Percentiles rank a stretch among this genome's conserved stretches.
These are phyloP conservation scores for Hydropsyche tenuis DNA, from an alignment of 1,140 invertebrate species.

Conservation along the genomic window DNA sequence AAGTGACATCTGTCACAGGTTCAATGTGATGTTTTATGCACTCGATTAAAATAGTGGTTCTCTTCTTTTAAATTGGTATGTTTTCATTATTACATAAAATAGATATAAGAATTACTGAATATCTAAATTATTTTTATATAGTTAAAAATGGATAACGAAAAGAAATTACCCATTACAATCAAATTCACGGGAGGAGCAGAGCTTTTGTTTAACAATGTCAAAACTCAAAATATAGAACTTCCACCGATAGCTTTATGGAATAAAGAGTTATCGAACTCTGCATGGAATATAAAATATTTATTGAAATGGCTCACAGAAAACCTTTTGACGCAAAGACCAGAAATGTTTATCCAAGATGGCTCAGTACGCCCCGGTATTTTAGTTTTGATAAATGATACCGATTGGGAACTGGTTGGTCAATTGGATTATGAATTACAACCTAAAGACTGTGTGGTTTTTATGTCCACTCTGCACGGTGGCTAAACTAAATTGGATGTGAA, in stretches of 20 bases:
- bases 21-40: no score
- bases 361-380: slow-evolving; percentile 88
- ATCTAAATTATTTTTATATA: not conserved
- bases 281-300: slow-evolving; percentile 56
- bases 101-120: no score
- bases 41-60: no score
- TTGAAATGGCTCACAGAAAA: slow-evolving; percentile 86
- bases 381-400: slow-evolving; percentile 89
- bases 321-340: slow-evolving; percentile 82
- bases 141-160: slow-evolving; percentile 1
- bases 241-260: slow-evolving; percentile 57
- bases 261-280: not conserved
- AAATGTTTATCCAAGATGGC: slow-evolving; percentile 86
- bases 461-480: slow-evolving; percentile 68
- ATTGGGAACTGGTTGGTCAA: slow-evolving; percentile 85
- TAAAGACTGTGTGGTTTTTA: slow-evolving; percentile 64
- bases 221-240: slow-evolving; percentile 73
- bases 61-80: no score
- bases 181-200: slow-evolving; percentile 84
- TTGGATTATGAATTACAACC: slow-evolving; percentile 62
- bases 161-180: slow-evolving; percentile 46
- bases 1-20: no score
- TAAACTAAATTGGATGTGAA: no score
- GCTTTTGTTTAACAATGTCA: slow-evolving; percentile 83
- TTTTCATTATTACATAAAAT: no score